Evolutionary conservation across 2,797 vertebrate species (phyloP), one percentile per base, ranked within the genome.

Genomic region (Florisuga fusca): DNA sequence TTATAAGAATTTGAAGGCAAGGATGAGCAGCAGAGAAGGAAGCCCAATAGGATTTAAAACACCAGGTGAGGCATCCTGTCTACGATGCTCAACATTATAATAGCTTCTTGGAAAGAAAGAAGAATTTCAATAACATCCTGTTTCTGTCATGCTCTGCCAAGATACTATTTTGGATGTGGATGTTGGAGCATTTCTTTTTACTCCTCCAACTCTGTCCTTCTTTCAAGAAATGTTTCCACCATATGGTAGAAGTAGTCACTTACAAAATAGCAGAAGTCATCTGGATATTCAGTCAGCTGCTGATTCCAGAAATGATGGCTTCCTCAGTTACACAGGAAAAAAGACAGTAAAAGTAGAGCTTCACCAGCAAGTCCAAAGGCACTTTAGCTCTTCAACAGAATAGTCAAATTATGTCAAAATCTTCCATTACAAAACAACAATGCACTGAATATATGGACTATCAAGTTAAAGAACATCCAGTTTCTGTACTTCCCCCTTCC

Each of bases 71-170:
- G 25, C 46, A 79, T 41, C 72, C 63, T 20, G 22, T 62, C 86
- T 80, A 53, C 0, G 0, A 67, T 22, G 46, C n/a, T 46, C 26
- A 62, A 38, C 8, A 48, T 84, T 92, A 95, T 18, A 23, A 83
- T 10, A 84, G 57, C 43, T 72, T 79, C 77, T 90, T 93, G 91
- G 86, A 95, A 95, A 96, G 79, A 87, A 79, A 27, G 21, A 71
- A 76, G 71, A 68, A 90, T 90, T 62, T 73, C 59, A 93, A 92
- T 51, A 79, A 76, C 81, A 38, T 90, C 84, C 61, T 89, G 84
- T 66, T 94, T 86, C 89, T 95, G 74, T 91, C 79, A 95, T 45
- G 54, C 50, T 88, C 74, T 94, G 94, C 92, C 93, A 97, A 93
- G 51, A 64, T 66, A 67, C 85, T 84, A 67, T 91, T 96, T 67